Base-by-base conservation (phyloP, 2,888 invertebrate species). In the Orthonevra nobilis region DNA sequence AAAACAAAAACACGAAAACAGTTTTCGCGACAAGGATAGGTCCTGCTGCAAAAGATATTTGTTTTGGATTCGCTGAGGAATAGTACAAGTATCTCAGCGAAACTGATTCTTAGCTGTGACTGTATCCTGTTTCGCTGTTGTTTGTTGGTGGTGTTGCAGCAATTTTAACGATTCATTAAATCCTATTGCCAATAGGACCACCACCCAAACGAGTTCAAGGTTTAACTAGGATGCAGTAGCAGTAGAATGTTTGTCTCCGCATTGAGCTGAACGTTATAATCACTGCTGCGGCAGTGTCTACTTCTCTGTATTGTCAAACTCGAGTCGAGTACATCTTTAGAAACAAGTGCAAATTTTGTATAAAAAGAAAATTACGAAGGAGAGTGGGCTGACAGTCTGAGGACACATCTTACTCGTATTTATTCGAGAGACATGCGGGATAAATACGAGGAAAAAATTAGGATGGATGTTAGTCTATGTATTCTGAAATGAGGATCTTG, bases 201-300 rank as follows among this genome's bases (percentile, higher is more conserved):
- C n/a, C n/a, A n/a, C n/a, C n/a, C n/a, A n/a, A 79, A 79, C 60
- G 73, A 79, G 79, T 79, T 79, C 79, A 79, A 61, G 79, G 77
- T 60, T 61, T 50, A 52, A 34, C 26, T 23, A 60, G 72, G 64
- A 79, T 79, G 79, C 79, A 66, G 73, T 28, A n/a, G n/a, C n/a
- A n/a, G n/a, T n/a, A n/a, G n/a, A n/a, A 61, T 70, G 58, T 77
- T 70, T 77, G 75, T 70, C 75, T 70, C 75, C 23, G 70, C 75
- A 77, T 77, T 64, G 75, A 64, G 36, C 44, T 44, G 54, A 44
- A 36, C 50, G 44, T 19, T 38, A 77, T 70, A 77, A 77, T 64
- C 75, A 77, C 42, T 70, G 63, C 63, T 38, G 70, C 63, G 15
- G 70, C 70, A 77, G 14, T 70, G 9, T 7, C 5, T 4, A 19